A percentile compares a stretch with the other conserved stretches of the same genome.
These are phyloP conservation scores for Pterois miles DNA, from an alignment of 2,797 vertebrate species.

Conservation along the genomic window DNA sequence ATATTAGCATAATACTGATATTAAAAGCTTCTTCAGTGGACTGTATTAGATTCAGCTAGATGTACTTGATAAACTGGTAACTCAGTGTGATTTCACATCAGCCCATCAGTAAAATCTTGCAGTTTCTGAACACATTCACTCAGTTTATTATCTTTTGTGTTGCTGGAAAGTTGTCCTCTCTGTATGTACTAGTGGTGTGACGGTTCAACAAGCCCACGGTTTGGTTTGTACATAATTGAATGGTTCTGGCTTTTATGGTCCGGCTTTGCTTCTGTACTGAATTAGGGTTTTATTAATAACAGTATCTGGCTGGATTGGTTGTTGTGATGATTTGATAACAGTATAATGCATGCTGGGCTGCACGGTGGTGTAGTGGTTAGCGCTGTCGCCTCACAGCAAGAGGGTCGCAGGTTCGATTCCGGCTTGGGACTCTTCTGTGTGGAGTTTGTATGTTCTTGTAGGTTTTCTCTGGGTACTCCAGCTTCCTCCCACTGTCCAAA, in stretches of 20 bases:
- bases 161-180: background rate
- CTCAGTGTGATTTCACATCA: constrained; percentile 2
- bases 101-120: background rate
- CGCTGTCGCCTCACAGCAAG: no score
- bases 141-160: background rate
- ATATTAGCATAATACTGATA: background rate
- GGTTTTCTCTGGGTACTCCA: no score
- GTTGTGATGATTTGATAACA: background rate
- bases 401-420: no score
- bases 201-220: no score
- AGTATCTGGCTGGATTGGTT: background rate
- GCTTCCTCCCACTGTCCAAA: no score
- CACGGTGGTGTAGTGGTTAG: no score
- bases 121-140: background rate
- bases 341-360: background rate
- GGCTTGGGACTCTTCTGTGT: no score
- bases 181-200: background rate
- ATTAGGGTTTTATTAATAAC: background rate
- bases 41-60: background rate
- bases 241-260: no score
- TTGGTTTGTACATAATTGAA: no score
- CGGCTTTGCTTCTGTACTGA: background rate
- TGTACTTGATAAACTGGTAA: background rate
- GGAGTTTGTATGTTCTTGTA: no score
- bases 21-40: background rate